phyloP scores from a whole-genome alignment of 2,113 vertebrate species.

The Ochotona curzoniae region DNA sequence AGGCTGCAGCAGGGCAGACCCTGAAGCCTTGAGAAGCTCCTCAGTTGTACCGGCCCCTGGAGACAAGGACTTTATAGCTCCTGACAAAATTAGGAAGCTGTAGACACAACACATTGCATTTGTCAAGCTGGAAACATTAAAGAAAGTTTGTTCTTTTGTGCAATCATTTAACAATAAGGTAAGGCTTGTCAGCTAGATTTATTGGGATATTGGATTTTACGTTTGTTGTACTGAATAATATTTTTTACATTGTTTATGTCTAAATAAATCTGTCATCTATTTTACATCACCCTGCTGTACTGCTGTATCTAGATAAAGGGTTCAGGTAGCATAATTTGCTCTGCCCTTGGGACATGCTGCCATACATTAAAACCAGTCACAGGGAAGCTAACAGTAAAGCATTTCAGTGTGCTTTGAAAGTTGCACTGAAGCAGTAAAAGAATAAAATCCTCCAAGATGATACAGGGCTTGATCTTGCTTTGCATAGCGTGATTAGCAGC shows the following conservation, averaged over 20 bases:
- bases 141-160: slow-evolving; percentile 80
- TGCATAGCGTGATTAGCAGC: slow-evolving; percentile 27
- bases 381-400: slow-evolving; percentile 46
- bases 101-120: slow-evolving; percentile 68
- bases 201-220: slow-evolving; percentile 82
- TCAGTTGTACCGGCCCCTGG: slow-evolving; percentile 33
- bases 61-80: slow-evolving; percentile 69
- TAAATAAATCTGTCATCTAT: slow-evolving; percentile 83
- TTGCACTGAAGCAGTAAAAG: slow-evolving; percentile 49
- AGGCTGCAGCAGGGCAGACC: background rate
- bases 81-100: slow-evolving; percentile 74
- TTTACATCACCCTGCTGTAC: slow-evolving; percentile 74
- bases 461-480: slow-evolving; percentile 53
- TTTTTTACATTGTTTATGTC: slow-evolving; percentile 83
- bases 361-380: slow-evolving; percentile 66
- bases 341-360: slow-evolving; percentile 73
- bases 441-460: slow-evolving; percentile 46
- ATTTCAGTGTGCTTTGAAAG: slow-evolving; percentile 66
- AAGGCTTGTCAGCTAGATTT: slow-evolving; percentile 80
- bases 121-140: slow-evolving; percentile 77
- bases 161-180: slow-evolving; percentile 80
- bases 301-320: slow-evolving; percentile 78
- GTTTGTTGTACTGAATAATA: slow-evolving; percentile 79
- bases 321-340: slow-evolving; percentile 79
- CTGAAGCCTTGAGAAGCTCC: slow-evolving; percentile 43